Percentiles rank a stretch among this genome's conserved stretches.
These are phyloP conservation scores for Neodiprion pinetum DNA, from an alignment of 1,140 invertebrate species.

Conservation along the genomic window DNA sequence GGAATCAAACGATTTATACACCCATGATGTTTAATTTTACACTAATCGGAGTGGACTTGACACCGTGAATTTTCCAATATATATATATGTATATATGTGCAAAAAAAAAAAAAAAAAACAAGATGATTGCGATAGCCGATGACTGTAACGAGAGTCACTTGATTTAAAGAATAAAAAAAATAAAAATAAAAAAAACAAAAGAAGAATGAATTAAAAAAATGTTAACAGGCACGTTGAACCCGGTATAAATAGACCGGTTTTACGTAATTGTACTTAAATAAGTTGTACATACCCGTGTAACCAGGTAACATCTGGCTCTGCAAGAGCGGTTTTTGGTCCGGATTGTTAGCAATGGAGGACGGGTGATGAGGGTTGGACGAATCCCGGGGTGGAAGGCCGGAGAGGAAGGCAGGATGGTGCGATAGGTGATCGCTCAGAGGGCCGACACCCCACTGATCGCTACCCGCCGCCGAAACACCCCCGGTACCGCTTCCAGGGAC, in stretches of 20 bases:
- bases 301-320: slow-evolving; percentile 76
- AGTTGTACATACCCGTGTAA: slow-evolving; percentile 66
- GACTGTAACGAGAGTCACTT: no score
- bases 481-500: slow-evolving; percentile 73
- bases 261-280: no score
- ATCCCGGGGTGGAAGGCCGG: slow-evolving; percentile 60
- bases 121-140: no score
- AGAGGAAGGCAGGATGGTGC: slow-evolving; percentile 70
- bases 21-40: no score
- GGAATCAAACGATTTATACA: no score
- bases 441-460: slow-evolving; percentile 56
- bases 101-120: no score
- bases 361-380: slow-evolving; percentile 59
- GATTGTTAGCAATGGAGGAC: slow-evolving; percentile 57
- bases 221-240: no score
- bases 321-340: slow-evolving; percentile 76
- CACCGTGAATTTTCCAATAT: no score
- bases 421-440: slow-evolving; percentile 62
- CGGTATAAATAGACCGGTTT: no score
- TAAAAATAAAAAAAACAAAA: slow-evolving; percentile 1
- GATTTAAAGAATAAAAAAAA: no score
- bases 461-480: slow-evolving; percentile 60
- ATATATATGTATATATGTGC: no score
- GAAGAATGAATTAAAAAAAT: neutral
- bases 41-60: no score